Conservation (phyloP, 2,113 vertebrate genomes). For the Spea multiplicata region DNA sequence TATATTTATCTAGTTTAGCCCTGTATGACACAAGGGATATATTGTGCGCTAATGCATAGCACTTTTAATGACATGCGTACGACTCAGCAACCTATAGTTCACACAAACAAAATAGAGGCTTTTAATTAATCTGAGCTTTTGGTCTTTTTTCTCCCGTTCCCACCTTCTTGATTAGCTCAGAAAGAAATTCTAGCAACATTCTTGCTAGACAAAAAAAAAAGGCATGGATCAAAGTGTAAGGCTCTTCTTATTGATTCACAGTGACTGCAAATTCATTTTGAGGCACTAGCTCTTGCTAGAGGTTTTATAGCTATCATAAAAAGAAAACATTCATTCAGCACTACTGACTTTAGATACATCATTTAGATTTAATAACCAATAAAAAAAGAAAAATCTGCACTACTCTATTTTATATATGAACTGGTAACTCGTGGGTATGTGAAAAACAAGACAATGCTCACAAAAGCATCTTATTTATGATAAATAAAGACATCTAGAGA, state of each 20-base stretch:
- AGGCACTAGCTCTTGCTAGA: slow-evolving; percentile 12
- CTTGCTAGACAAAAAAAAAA: slow-evolving; percentile 30
- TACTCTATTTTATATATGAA: slow-evolving; percentile 48
- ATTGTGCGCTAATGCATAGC: slow-evolving; percentile 9
- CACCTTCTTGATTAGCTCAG: slow-evolving; percentile 43
- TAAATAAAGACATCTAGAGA: background rate
- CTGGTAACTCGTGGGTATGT: slow-evolving; percentile 27
- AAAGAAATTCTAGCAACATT: slow-evolving; percentile 21
- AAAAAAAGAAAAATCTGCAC: slow-evolving; percentile 48
- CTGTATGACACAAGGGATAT: slow-evolving; percentile 36
- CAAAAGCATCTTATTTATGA: slow-evolving; percentile 10
- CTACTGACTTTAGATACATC: slow-evolving; percentile 49
- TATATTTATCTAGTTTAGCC: slow-evolving; percentile 34
- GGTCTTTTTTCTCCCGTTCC: slow-evolving; percentile 30
- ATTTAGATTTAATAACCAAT: slow-evolving; percentile 50
- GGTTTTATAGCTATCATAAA: slow-evolving; percentile 46
- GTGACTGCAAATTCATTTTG: slow-evolving; percentile 13
- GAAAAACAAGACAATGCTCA: slow-evolving; percentile 25
- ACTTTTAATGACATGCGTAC: slow-evolving; percentile 3
- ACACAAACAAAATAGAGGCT: slow-evolving; percentile 44
- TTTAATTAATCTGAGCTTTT: slow-evolving; percentile 20
- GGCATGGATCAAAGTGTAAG: slow-evolving; percentile 31
- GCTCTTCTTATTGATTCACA: slow-evolving; percentile 39
- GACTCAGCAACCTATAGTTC: slow-evolving; percentile 39
- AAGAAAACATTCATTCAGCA: slow-evolving; percentile 46